A percentile compares a stretch with the other conserved stretches of the same genome.
These are phyloP conservation scores for Neoascia interrupta DNA, from an alignment of 2,888 invertebrate species.

Conservation along the genomic window DNA sequence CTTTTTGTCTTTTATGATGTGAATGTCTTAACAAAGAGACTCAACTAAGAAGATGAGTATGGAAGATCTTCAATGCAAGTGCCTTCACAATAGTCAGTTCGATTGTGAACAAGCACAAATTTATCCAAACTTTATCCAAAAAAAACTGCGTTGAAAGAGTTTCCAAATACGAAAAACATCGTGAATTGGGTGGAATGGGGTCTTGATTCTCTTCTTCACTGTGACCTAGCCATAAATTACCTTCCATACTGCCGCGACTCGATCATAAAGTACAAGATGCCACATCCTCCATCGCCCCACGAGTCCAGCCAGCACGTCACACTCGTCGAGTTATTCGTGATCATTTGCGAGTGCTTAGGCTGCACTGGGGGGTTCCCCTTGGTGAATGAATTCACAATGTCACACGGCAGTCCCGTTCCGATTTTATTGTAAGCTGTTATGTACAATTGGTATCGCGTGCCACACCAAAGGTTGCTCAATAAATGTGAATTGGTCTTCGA, in stretches of 20 bases:
- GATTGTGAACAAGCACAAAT: too few species aligned
- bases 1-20: too few species aligned
- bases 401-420: conserved; percentile 92
- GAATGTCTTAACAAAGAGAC: too few species aligned
- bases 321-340: conserved; percentile 91
- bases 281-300: conserved; percentile 94
- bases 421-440: conserved; percentile 95
- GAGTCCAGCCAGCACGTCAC: conserved; percentile 92
- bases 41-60: too few species aligned
- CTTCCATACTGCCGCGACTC: conserved; percentile 85
- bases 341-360: conserved; percentile 89
- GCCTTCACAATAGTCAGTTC: too few species aligned
- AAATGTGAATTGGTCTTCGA: conserved; percentile 89
- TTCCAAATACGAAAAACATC: too few species aligned
- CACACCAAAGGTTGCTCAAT: conserved; percentile 91
- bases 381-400: conserved; percentile 91
- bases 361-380: conserved; percentile 90
- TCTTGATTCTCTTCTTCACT: too few species aligned
- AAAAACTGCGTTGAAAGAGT: too few species aligned
- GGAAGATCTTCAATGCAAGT: too few species aligned
- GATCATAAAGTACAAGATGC: conserved; percentile 91
- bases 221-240: too few species aligned
- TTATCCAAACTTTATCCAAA: too few species aligned
- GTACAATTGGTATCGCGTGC: conserved; percentile 92
- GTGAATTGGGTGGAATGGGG: too few species aligned